Evolutionary conservation across 2,797 vertebrate species (phyloP).

Genomic region (Poecilia picta): DNA sequence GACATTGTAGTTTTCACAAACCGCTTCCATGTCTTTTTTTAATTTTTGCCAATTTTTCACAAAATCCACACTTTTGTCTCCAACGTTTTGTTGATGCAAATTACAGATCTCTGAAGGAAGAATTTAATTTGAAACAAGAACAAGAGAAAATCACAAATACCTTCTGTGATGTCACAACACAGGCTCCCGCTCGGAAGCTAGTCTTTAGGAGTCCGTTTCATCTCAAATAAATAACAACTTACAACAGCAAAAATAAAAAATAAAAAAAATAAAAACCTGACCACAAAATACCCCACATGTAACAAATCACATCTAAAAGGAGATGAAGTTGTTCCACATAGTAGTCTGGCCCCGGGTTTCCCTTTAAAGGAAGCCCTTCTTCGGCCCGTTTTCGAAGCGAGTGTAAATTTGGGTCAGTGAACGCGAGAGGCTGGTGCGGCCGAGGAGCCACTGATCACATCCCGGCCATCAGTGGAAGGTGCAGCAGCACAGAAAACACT

Average conservation of each 20-base stretch:
- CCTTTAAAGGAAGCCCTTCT: not conserved
- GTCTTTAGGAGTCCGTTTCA: not conserved
- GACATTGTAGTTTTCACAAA: not conserved
- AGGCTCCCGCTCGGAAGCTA: not conserved
- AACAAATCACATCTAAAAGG: not conserved
- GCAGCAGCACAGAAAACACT: conserved; percentile 32
- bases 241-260: no score
- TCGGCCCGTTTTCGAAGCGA: not conserved
- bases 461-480: conserved; percentile 45
- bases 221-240: not conserved
- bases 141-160: not conserved
- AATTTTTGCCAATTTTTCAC: not conserved
- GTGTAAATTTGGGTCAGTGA: conserved; percentile 68
- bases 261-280: no score
- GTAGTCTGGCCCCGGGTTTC: not conserved
- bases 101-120: not conserved
- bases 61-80: not conserved
- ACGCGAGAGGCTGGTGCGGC: conserved; percentile 44
- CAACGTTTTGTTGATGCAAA: no score
- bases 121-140: not conserved
- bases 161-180: not conserved
- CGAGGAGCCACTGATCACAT: conserved; percentile 45
- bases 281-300: not conserved
- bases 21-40: not conserved
- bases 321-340: not conserved